phyloP scores from a whole-genome alignment of 1,140 invertebrate genomes.

The Drosophila elegans region DNA sequence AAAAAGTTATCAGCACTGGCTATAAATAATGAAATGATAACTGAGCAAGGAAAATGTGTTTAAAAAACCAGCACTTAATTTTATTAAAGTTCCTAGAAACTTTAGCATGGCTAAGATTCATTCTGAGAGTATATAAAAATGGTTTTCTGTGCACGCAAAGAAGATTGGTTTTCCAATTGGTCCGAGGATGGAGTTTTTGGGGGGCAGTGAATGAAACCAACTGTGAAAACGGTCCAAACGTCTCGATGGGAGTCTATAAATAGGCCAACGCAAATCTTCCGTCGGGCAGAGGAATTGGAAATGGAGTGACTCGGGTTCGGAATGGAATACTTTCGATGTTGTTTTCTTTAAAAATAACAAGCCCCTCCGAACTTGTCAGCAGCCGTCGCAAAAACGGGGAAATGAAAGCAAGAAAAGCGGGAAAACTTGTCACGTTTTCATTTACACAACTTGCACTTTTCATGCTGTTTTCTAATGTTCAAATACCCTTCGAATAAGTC shows the following conservation, averaged over 20 bases:
- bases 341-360: constrained; percentile 52
- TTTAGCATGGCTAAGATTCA: too few species aligned
- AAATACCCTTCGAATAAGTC: neutral
- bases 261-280: constrained; percentile 46
- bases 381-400: constrained; percentile 27
- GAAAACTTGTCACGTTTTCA: constrained; percentile 38
- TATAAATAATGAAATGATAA: too few species aligned
- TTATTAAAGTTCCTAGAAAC: too few species aligned
- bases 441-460: constrained; percentile 40
- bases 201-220: constrained; percentile 61
- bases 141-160: neutral
- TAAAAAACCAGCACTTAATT: too few species aligned
- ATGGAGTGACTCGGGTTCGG: constrained; percentile 32
- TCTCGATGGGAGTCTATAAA: constrained; percentile 53
- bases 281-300: constrained; percentile 19
- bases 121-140: neutral
- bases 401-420: constrained; percentile 39
- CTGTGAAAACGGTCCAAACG: constrained; percentile 65
- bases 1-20: too few species aligned
- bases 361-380: constrained; percentile 57
- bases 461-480: neutral
- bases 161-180: constrained; percentile 14
- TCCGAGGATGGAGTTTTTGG: constrained; percentile 12
- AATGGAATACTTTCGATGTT: constrained; percentile 45
- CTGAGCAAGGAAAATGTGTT: too few species aligned